A percentile compares a stretch with the other conserved stretches of the same genome.
These are phyloP conservation scores for Pristis pectinata DNA, from an alignment of 2,797 vertebrate genomes.

Conservation along the genomic window DNA sequence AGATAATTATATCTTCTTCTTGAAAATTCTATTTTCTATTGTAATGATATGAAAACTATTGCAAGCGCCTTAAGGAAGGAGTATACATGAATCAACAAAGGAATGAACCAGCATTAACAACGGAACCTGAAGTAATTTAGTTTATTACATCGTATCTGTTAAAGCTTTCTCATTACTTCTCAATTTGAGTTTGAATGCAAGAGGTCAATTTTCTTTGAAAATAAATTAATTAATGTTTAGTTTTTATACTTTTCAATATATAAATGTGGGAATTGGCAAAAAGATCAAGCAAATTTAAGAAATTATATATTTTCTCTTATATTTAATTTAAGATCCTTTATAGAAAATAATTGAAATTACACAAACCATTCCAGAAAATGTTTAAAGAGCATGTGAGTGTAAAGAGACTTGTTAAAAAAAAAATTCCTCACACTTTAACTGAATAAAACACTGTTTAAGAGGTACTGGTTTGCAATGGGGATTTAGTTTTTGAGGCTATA, in stretches of 20 bases:
- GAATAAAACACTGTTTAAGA: neutral
- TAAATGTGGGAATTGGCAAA: neutral
- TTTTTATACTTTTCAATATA: neutral
- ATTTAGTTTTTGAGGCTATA: neutral
- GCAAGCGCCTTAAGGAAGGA: neutral
- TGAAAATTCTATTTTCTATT: neutral
- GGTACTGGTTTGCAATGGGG: neutral
- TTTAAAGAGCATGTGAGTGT: neutral
- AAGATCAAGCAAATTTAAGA: neutral
- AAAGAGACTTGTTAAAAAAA: neutral
- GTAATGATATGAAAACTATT: neutral
- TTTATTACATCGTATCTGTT: neutral
- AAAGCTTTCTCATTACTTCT: neutral
- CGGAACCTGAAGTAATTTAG: neutral
- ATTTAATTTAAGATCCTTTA: neutral
- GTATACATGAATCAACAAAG: neutral
- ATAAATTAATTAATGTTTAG: constrained; percentile 2
- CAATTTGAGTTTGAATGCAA: neutral
- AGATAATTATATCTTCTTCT: neutral
- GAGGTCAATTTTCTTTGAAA: neutral
- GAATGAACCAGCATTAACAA: neutral
- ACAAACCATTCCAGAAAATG: neutral
- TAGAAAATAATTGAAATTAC: neutral
- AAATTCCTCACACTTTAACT: neutral
- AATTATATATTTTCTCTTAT: neutral